These are phyloP conservation scores for Erebia ligea DNA, from an alignment of 2,888 invertebrate species.

Conservation along the genomic window DNA sequence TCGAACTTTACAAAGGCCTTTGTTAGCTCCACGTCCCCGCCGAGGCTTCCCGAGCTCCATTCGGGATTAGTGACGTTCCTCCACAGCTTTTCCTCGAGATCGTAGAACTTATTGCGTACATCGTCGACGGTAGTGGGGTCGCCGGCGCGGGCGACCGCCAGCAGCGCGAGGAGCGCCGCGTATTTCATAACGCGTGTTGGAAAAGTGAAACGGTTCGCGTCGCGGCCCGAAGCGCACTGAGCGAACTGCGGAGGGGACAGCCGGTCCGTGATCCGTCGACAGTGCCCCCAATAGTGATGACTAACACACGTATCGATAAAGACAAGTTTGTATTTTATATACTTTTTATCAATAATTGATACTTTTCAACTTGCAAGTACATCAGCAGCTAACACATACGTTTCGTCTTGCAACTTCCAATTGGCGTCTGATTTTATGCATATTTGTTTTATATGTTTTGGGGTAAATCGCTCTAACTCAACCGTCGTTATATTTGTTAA, in stretches of 20 bases:
- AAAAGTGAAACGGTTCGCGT: conserved; percentile 52
- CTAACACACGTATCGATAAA: conserved; percentile 33
- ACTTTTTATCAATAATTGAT: neutral
- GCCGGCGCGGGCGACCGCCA: conserved; percentile 50
- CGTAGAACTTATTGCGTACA: conserved; percentile 83
- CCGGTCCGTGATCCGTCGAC: conserved; percentile 44
- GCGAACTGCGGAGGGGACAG: conserved; percentile 57
- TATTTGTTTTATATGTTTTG: too few species aligned
- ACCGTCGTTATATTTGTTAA: too few species aligned
- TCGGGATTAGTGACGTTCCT: conserved; percentile 68
- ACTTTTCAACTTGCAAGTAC: neutral
- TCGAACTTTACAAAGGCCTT: conserved; percentile 82
- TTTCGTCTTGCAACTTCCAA: too few species aligned
- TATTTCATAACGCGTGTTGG: conserved; percentile 56
- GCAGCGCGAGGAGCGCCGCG: conserved; percentile 61
- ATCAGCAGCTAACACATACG: neutral
- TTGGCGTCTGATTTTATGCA: too few species aligned
- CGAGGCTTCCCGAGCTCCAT: conserved; percentile 64
- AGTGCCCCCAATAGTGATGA: conserved; percentile 34
- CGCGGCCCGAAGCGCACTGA: conserved; percentile 64
- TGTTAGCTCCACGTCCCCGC: conserved; percentile 83
- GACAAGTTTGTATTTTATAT: neutral
- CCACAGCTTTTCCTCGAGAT: conserved; percentile 82
- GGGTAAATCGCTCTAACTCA: too few species aligned
- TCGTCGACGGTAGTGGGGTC: conserved; percentile 81